Evolutionary conservation across 2,113 vertebrate species (phyloP), one percentile per base, ranked within the genome.

Genomic region (Triplophysa dalaica): DNA sequence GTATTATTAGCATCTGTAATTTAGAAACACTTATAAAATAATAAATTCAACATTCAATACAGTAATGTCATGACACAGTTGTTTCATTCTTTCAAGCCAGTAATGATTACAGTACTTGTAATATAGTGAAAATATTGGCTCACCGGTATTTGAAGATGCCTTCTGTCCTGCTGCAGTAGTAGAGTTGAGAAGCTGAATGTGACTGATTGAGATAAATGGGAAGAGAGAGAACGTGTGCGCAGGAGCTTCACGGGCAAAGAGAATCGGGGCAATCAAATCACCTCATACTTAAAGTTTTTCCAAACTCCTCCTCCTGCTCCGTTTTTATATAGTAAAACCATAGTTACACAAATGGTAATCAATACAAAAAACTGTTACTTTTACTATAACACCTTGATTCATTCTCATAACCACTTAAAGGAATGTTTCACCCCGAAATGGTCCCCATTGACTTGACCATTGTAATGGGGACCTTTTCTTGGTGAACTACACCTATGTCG

Each of bases 201-300:
- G 81, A 86, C 81, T 81, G 70, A 63, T 19, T 58, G 77, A 56
- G 63, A 19, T 50, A 17, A 24, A 21, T 70, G 43, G 38, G 33
- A 43, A 75, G 26, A 54, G 43, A 56, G 26, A 75, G 85, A 89
- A 83, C 7, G 6, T 38, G 33, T 38, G 33, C 5, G 84, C 84
- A 8, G 4, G 63, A 88, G 85, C 84, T 87, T 81, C 70, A 70
- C 77, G 75, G 85, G 85, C 87, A 87, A 82, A 87, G 87, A 90
- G 84, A 82, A 86, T 85, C 86, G 84, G 86, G 88, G 86, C 81
- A 86, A 86, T 83, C 83, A 87, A 86, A 85, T 86, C 79, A 66
- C 76, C 86, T 81, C 85, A 78, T 89, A 88, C 89, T 92, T 90
- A 91, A 91, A 86, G 80, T 83, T 81, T 45, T 26, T 66, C 76